Percentiles rank a stretch among this genome's conserved stretches.
phyloP scores from a whole-genome alignment of 2,888 invertebrate genomes.

The Drosophila gaucha region DNA sequence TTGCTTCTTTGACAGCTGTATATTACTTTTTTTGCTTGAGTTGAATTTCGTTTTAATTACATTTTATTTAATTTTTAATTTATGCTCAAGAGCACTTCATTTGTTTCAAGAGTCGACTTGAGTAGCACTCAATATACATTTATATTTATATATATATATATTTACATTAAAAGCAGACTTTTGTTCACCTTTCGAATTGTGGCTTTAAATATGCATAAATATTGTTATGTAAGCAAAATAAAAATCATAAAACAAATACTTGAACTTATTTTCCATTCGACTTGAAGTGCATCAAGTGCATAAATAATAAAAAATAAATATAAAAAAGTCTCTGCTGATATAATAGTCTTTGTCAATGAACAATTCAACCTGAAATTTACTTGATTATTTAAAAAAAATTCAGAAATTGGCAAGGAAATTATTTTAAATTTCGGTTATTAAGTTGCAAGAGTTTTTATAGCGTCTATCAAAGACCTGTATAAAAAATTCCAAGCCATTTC shows the following conservation, averaged over 20 bases:
- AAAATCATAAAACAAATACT: constrained; percentile 11
- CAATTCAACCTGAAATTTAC: no score
- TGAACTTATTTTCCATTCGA: constrained; percentile 2
- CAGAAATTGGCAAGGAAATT: no score
- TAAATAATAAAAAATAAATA: neutral
- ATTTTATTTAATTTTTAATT: constrained; percentile 34
- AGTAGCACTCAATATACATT: neutral
- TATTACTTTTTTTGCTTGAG: constrained; percentile 2
- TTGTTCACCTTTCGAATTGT: constrained; percentile 36
- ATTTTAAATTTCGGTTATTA: constrained; percentile 3
- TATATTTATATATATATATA: neutral
- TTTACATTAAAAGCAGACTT: constrained; percentile 14
- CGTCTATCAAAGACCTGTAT: constrained; percentile 4
- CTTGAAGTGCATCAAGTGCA: neutral
- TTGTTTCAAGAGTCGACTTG: constrained; percentile 10
- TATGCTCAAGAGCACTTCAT: constrained; percentile 41
- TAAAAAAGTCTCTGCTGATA: neutral
- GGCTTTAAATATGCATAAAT: constrained; percentile 44
- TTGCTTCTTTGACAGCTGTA: constrained; percentile 30
- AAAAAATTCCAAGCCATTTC: constrained; percentile 8
- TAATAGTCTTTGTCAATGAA: no score
- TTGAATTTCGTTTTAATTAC: constrained; percentile 36
- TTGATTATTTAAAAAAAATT: no score
- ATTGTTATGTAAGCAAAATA: constrained; percentile 34
- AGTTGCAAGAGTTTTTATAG: constrained; percentile 16